Percentiles rank a stretch among this genome's conserved stretches.
phyloP scores from a whole-genome alignment of 2,113 vertebrate species.

The Grus americana region DNA sequence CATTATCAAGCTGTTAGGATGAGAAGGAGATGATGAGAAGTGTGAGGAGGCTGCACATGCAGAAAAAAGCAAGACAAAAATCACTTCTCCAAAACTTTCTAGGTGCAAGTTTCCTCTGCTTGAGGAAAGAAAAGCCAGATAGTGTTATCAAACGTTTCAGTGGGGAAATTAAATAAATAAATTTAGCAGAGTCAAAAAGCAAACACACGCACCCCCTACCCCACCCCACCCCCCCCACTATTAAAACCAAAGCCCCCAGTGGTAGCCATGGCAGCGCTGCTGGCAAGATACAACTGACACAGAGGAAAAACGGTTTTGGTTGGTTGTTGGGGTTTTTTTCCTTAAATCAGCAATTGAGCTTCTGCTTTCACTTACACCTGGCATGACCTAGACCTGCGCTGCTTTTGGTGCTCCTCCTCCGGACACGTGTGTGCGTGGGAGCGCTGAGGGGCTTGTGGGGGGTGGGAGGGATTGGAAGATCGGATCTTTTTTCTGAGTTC shows the following conservation, averaged over 20 bases:
- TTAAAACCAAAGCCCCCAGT: not conserved
- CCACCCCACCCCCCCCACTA: not conserved
- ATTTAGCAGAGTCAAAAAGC: not conserved
- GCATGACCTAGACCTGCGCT: not conserved
- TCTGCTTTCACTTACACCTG: not conserved
- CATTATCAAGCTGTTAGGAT: not conserved
- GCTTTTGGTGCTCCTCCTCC: not conserved
- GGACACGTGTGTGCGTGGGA: fast-evolving
- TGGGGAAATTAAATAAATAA: not conserved
- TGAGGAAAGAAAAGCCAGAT: not conserved
- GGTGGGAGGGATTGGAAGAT: not conserved
- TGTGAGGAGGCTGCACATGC: not conserved
- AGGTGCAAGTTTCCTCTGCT: not conserved
- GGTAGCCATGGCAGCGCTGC: not conserved
- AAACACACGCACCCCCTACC: no score
- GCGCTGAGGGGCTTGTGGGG: not conserved
- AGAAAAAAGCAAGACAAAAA: not conserved
- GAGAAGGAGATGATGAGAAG: not conserved
- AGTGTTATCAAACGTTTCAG: not conserved
- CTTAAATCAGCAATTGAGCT: not conserved
- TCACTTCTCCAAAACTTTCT: not conserved
- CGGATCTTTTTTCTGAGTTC: not conserved
- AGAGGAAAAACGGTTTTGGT: not conserved
- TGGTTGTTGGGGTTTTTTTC: not conserved
- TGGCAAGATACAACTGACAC: not conserved